Conservation (phyloP, 92 coral and sea anemone genomes). For the Parazoanthus darwini region DNA sequence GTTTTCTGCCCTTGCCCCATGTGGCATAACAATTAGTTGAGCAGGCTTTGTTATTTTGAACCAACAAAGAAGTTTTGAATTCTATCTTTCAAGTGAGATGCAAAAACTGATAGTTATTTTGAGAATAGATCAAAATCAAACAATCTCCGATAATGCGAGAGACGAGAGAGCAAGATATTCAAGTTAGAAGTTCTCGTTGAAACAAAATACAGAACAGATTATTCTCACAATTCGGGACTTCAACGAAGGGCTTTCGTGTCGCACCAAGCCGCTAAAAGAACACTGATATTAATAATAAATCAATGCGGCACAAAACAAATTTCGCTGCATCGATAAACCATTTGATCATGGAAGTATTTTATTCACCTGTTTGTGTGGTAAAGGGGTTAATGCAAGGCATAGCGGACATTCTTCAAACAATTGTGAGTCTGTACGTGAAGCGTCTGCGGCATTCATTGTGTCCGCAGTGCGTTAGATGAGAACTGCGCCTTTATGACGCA, state of each 20-base stretch:
- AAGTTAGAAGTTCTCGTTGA: background rate
- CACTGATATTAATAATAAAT: slow-evolving; percentile 18
- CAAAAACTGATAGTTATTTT: slow-evolving; percentile 22
- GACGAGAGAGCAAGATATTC: slow-evolving; percentile 24
- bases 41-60: slow-evolving; percentile 48
- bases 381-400: slow-evolving; percentile 73
- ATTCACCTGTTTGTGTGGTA: slow-evolving; percentile 64
- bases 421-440: slow-evolving; percentile 49
- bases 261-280: slow-evolving; percentile 20
- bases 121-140: background rate
- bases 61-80: slow-evolving; percentile 28
- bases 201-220: slow-evolving; percentile 12
- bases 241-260: slow-evolving; percentile 25
- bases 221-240: slow-evolving; percentile 24
- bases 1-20: slow-evolving; percentile 38
- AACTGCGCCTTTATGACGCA: slow-evolving; percentile 39
- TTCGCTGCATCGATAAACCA: slow-evolving; percentile 29
- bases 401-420: slow-evolving; percentile 83
- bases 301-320: slow-evolving; percentile 34
- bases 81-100: slow-evolving; percentile 1
- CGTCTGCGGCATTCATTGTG: slow-evolving; percentile 74
- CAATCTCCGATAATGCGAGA: background rate
- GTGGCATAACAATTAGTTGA: slow-evolving; percentile 66
- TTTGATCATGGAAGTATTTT: slow-evolving; percentile 52
- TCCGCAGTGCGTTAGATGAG: slow-evolving; percentile 44